These are phyloP conservation scores for Exephanes ischioxanthus DNA, from an alignment of 2,888 invertebrate species.

Conservation along the genomic window DNA sequence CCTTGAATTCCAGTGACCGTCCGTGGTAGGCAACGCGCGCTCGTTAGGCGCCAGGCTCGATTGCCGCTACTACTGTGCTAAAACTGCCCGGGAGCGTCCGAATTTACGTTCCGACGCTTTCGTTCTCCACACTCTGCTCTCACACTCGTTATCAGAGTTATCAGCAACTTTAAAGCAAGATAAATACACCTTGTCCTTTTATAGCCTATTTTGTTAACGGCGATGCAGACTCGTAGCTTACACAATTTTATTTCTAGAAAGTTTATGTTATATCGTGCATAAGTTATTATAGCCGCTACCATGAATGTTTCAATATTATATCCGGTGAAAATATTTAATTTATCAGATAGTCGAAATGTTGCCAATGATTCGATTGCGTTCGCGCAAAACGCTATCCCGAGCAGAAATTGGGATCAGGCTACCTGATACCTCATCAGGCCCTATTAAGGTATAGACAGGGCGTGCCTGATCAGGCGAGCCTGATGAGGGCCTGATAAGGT, in stretches of 20 bases:
- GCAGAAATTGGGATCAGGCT: too few relatives aligned
- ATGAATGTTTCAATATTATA: too few relatives aligned
- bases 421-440: too few relatives aligned
- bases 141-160: conserved; percentile 66
- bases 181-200: conserved; percentile 54
- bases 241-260: neutral
- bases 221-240: neutral
- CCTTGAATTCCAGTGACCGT: conserved; percentile 66
- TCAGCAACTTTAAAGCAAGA: conserved; percentile 63
- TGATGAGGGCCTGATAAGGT: too few relatives aligned
- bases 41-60: conserved; percentile 63
- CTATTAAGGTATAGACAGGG: too few relatives aligned
- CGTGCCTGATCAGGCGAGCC: too few relatives aligned
- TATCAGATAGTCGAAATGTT: too few relatives aligned
- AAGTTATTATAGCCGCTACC: too few relatives aligned
- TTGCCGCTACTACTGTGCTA: conserved; percentile 63
- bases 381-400: too few relatives aligned
- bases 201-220: conserved; percentile 28
- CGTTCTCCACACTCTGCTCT: conserved; percentile 63
- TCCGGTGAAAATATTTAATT: too few relatives aligned
- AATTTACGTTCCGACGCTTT: conserved; percentile 64
- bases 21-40: conserved; percentile 44
- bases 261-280: too few relatives aligned
- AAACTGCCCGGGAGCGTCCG: conserved; percentile 59
- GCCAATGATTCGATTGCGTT: too few relatives aligned